Base-by-base conservation (phyloP, 2,113 vertebrate species). In the Thunnus thynnus region DNA sequence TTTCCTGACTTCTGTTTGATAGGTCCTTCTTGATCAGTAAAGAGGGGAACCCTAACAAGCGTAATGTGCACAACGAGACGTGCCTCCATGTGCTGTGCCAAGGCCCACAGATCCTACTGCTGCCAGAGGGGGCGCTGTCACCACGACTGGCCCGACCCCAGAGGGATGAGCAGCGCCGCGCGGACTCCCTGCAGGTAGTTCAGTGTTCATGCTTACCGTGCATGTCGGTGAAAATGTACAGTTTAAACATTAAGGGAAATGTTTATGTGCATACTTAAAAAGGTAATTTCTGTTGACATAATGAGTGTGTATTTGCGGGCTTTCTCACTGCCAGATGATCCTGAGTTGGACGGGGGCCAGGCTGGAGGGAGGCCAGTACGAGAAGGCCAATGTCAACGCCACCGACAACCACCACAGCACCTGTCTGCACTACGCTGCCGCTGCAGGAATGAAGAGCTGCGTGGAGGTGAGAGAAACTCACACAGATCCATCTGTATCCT, bases 31-130 rank as follows among this genome's bases (percentile, higher is more conserved):
- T 94, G 84, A 93, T 93, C 81, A 92, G 87, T 82, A 94, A 94
- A 90, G 93, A 94, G 80, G 93, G 93, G 36, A 94, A 94, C 82
- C 93, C 92, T 62, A 94, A 94, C 91, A 94, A 94, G 86, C 90
- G 93, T 7, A 93, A 94, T 14, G 89, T 94, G 75, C 92, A 92
- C 91, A 94, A 94, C 20, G 93, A 94, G 86, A 94, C 93, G 3
- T 94, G 93, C 89, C 92, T 94, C 73, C 93, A 94, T 7, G 93
- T 94, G 83, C 86, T 94, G 65, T 94, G 93, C 86, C 93, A 94
- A 85, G 89, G 93, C 56, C 93, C 92, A 1, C 92, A 91, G 71
- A 93, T 94, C 78, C 87, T 94, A 73, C 84, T 93, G 83, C 87
- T 94, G 83, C 88, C 93, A 46, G 92, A 92, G 58, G 93, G 93